Evolutionary conservation across 1,140 invertebrate genomes (phyloP).

Genomic region (Diorhabda elongata): DNA sequence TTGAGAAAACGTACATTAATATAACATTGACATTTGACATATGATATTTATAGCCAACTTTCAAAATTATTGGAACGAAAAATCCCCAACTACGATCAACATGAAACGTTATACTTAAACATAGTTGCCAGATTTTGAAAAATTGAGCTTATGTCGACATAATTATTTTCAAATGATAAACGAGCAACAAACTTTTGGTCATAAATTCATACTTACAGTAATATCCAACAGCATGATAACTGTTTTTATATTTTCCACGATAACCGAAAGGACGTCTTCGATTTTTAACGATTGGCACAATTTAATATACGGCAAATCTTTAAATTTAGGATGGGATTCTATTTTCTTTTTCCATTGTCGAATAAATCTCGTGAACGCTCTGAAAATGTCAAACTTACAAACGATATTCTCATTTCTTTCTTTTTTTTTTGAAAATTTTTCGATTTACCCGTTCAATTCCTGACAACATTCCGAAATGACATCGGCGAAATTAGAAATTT

Average conservation of each 20-base stretch:
- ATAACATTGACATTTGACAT: too few relatives aligned
- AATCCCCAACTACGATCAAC: too few relatives aligned
- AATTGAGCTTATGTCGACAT: too few relatives aligned
- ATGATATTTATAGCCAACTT: too few relatives aligned
- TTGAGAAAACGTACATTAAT: too few relatives aligned
- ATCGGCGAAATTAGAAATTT: not conserved
- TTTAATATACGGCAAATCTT: conserved; percentile 4
- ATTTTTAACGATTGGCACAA: conserved; percentile 7
- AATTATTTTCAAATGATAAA: too few relatives aligned
- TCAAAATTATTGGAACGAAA: too few relatives aligned
- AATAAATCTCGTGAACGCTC: not conserved
- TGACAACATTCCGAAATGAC: conserved; percentile 1
- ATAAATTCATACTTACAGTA: conserved; percentile 4
- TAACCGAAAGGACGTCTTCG: conserved; percentile 1
- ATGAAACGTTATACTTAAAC: too few relatives aligned
- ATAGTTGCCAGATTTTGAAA: too few relatives aligned
- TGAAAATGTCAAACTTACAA: not conserved
- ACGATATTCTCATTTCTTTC: not conserved
- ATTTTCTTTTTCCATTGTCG: conserved; percentile 15
- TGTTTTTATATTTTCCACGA: conserved; percentile 14
- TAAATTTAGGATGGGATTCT: conserved; percentile 5
- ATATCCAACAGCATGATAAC: conserved; percentile 5
- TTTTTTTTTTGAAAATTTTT: not conserved
- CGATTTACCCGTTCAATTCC: conserved; percentile 15
- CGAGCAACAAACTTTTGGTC: too few relatives aligned